Base-by-base conservation (phyloP, 2,113 vertebrate genomes). In the Petromus typicus region DNA sequence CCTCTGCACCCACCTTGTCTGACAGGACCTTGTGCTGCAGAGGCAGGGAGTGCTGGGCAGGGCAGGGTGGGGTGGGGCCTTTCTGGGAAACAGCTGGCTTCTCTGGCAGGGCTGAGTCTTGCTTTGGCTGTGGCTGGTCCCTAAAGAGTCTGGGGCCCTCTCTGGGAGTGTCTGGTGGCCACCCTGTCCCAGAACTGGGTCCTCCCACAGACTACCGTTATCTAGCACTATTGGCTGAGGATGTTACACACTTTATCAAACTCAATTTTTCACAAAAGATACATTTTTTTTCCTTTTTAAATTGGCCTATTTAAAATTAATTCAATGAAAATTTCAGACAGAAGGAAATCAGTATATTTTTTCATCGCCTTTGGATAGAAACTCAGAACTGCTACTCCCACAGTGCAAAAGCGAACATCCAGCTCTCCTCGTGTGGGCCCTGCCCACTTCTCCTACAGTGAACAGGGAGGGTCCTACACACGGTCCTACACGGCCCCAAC, bases 401-500 rank as follows among this genome's bases (percentile, higher is more conserved):
- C 37, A 8, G 9, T 8, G 20, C 10, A 11, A 34, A 69, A 4
- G 30, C 48, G 69, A 43, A 37, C 69, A 8, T 20, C 69, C 37
- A 45, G 73, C 18, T 8, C 14, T 23, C 32, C 30, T 20, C 12
- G 2, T 0, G 0, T 40, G 54, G 63, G 64, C 51, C 25, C 0
- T 5, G 20, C 45, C 7, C 1, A 4, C 17, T 48, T 13, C 69
- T 48, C 80, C 57, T 7, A 7, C 8, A 14, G n/a, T 2, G 59
- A n/a, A 37, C 5, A 25, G 13, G 1, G 23, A 14, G 5, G 10
- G 23, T 32, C n/a, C 51, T 43, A 25, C 0, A 1, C 8, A 14
- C 3, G 10, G 23, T 32, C n/a, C 51, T 43, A 25, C 0, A 1
- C 8, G n/a, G 25, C 16, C 73, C 10, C 12, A 71, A 22, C 7